Evolutionary conservation across 1,140 invertebrate genomes (phyloP), one percentile per base, ranked within the genome.

Genomic region (Drosophila micromelanica): DNA sequence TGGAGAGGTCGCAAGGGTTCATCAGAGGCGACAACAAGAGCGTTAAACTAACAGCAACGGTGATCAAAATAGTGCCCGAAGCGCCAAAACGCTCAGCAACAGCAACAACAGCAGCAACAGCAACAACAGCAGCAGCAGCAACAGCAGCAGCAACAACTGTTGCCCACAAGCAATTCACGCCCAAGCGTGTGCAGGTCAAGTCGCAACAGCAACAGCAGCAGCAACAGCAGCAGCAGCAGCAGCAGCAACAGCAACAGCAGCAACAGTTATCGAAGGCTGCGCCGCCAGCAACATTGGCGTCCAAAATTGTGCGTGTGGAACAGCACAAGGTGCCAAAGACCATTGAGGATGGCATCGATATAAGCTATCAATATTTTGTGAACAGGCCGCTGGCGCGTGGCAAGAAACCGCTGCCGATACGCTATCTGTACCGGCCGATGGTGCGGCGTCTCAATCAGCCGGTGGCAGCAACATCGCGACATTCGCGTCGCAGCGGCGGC

Each of bases 311-410:
- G 1, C 52, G 56, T 0, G 71, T 59, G 23, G 30, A 45, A 0
- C 84, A 87, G 51, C 84, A 87, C 32, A 90, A 80, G 32, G 60
- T 87, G 27, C 84, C 85, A 0, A 45, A 46, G 1, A 87, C 85
- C 6, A 73, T 84, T 9, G 85, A 87, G 13, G 84, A 87, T 15
- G 84, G 84, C 55, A 77, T 87, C 35, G 84, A 87, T 13, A 70
- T 84, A 20, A 87, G 84, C 63, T 87, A 87, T 56, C 79, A 87
- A 38, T 65, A 77, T 32, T 90, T 87, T 49, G 85, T 87, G 2
- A 71, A 69, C 2, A 63, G 42, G 11, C 85, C 85, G 0, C 8
- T 90, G 8, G 67, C 48, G 27, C 85, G 84, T 2, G 85, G 85
- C 12, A 48, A 43, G 8, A 84, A 77, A 35, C 54, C 85, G 0